A percentile compares a stretch with the other conserved stretches of the same genome.
Conservation (phyloP, 2,113 vertebrate species). For the Tachysurus vachellii region DNA sequence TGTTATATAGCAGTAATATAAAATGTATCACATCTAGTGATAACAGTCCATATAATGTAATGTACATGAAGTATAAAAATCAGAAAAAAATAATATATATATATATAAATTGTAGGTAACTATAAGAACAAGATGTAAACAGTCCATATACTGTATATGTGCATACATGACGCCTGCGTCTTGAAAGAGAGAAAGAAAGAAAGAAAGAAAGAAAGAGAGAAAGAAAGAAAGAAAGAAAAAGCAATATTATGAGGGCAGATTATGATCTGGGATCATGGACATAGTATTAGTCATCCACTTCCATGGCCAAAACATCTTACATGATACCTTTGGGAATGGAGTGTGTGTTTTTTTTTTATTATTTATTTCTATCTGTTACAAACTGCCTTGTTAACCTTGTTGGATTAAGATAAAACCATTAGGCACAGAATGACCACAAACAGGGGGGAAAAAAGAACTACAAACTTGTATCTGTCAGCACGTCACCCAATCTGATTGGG, state of each 20-base stretch:
- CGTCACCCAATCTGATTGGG: conserved; percentile 58
- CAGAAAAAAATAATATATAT: conserved; percentile 45
- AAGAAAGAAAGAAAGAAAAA: conserved; percentile 32
- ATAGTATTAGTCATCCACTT: conserved; percentile 42
- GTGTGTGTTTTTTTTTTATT: not conserved
- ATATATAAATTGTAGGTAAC: conserved; percentile 70
- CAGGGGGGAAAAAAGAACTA: conserved; percentile 13
- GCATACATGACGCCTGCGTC: conserved; percentile 96
- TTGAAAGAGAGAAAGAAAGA: conserved; percentile 61
- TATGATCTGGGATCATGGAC: conserved; percentile 42
- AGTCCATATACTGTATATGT: conserved; percentile 83
- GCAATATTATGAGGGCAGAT: conserved; percentile 55
- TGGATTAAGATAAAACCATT: conserved; percentile 38
- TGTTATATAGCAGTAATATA: conserved; percentile 79
- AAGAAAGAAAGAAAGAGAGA: not conserved
- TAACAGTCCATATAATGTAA: conserved; percentile 85
- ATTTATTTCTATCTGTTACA: not conserved
- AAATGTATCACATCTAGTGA: conserved; percentile 88
- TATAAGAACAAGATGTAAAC: conserved; percentile 90
- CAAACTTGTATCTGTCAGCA: conserved; percentile 63
- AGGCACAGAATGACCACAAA: conserved; percentile 42
- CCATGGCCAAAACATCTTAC: conserved; percentile 39
- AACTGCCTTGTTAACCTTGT: conserved; percentile 19
- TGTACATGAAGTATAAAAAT: conserved; percentile 91
- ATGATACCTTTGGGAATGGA: conserved; percentile 19